Evolutionary conservation across 2,797 vertebrate genomes (phyloP).

Genomic region (Macropus fuliginosus): DNA sequence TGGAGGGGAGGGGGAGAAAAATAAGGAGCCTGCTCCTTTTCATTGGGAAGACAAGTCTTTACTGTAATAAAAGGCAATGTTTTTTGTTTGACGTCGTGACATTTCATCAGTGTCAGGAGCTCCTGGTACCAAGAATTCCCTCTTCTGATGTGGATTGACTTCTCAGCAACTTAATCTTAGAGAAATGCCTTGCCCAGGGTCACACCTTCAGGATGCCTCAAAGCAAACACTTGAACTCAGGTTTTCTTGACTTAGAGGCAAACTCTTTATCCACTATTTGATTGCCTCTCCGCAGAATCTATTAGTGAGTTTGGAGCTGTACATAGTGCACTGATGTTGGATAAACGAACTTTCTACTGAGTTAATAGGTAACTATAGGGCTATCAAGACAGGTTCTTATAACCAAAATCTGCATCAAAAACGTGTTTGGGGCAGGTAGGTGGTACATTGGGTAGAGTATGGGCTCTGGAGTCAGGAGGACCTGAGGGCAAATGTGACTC

Average conservation of each 20-base stretch:
- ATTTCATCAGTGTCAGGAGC: not conserved
- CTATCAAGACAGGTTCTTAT: not conserved
- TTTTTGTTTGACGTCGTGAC: not conserved
- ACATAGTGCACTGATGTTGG: not conserved
- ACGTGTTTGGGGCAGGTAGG: not conserved
- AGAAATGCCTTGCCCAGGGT: not conserved
- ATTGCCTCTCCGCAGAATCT: not conserved
- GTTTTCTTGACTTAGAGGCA: not conserved
- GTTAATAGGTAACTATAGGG: not conserved
- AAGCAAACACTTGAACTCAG: not conserved
- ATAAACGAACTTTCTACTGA: not conserved
- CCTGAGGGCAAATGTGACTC: no score
- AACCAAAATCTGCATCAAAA: not conserved
- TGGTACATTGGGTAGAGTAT: no score
- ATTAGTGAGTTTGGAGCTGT: not conserved
- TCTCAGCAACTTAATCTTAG: not conserved
- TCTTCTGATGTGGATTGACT: not conserved
- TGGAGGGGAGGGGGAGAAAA: not conserved
- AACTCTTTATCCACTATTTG: not conserved
- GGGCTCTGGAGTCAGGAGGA: no score
- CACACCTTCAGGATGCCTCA: not conserved
- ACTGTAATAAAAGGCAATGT: not conserved
- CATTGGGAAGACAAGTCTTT: not conserved
- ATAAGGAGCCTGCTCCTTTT: not conserved
- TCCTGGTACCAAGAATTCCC: not conserved